phyloP scores from a whole-genome alignment of 2,888 invertebrate species.

The Agriopis marginaria region DNA sequence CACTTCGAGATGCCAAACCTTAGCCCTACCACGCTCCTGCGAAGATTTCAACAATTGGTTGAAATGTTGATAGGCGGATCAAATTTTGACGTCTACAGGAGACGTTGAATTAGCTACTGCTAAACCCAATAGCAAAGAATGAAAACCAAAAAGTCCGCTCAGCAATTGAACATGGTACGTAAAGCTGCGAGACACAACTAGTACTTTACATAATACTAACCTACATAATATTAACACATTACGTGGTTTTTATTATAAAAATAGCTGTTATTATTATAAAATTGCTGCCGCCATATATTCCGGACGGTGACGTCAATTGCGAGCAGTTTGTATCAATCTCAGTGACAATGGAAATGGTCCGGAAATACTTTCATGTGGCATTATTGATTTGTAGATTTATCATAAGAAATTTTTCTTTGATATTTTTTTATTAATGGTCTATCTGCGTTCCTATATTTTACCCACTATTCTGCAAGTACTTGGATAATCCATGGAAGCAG shows the following conservation, averaged over 20 bases:
- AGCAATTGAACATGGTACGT: not conserved
- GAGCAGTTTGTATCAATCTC: slow-evolving; percentile 17
- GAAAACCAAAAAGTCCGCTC: not conserved
- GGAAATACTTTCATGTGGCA: slow-evolving; percentile 14
- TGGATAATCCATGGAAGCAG: too few relatives aligned
- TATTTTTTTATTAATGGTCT: too few relatives aligned
- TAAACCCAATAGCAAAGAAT: not conserved
- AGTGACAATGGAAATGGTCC: slow-evolving; percentile 17
- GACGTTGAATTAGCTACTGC: not conserved
- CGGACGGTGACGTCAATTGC: slow-evolving; percentile 20
- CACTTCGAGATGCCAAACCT: too few relatives aligned
- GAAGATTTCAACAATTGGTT: too few relatives aligned
- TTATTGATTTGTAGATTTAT: slow-evolving; percentile 12
- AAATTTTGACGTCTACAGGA: not conserved
- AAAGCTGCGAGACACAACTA: not conserved
- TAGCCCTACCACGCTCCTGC: too few relatives aligned
- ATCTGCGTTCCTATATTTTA: too few relatives aligned
- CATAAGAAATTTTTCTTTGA: not conserved
- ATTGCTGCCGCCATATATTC: not conserved
- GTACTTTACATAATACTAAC: slow-evolving; percentile 7
- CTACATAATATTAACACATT: slow-evolving; percentile 13
- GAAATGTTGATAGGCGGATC: too few relatives aligned
- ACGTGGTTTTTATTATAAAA: not conserved
- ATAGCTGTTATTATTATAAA: too few relatives aligned
- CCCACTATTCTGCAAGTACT: too few relatives aligned